Evolutionary conservation across 1,140 invertebrate genomes (phyloP).

Genomic region (Neotoxoptera formosana): DNA sequence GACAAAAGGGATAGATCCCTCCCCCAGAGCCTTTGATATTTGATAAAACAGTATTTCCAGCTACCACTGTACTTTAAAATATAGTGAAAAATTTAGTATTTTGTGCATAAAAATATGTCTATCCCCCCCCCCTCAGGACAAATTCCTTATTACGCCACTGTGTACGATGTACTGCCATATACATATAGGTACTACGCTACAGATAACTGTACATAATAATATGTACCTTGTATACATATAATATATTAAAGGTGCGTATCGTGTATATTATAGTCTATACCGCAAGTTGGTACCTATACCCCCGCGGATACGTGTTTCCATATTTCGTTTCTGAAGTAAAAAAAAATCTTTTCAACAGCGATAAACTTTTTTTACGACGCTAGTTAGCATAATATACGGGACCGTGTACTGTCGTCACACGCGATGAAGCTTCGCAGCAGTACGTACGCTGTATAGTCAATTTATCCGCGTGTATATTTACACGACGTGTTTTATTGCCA

Average conservation of each 20-base stretch:
- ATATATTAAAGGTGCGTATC: background rate
- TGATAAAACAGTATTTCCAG: too few species aligned
- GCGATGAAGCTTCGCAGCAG: background rate
- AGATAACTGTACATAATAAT: background rate
- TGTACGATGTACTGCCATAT: too few species aligned
- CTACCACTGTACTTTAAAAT: too few species aligned
- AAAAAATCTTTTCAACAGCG: background rate
- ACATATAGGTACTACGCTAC: background rate
- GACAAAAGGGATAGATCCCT: too few species aligned
- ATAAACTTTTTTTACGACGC: background rate
- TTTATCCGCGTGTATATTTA: background rate
- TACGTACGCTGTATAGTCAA: background rate
- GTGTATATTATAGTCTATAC: background rate
- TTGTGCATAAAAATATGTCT: too few species aligned
- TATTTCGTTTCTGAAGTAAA: slow-evolving; percentile 9
- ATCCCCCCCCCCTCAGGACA: too few species aligned
- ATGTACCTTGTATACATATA: background rate
- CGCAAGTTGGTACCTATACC: background rate
- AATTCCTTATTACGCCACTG: too few species aligned
- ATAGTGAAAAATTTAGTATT: too few species aligned
- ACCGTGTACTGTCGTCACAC: background rate
- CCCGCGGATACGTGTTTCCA: background rate
- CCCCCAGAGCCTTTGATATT: too few species aligned
- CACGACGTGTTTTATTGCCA: background rate
- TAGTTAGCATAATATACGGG: background rate